Conservation (phyloP, 2,797 vertebrate genomes). For the Danio kyathit region DNA sequence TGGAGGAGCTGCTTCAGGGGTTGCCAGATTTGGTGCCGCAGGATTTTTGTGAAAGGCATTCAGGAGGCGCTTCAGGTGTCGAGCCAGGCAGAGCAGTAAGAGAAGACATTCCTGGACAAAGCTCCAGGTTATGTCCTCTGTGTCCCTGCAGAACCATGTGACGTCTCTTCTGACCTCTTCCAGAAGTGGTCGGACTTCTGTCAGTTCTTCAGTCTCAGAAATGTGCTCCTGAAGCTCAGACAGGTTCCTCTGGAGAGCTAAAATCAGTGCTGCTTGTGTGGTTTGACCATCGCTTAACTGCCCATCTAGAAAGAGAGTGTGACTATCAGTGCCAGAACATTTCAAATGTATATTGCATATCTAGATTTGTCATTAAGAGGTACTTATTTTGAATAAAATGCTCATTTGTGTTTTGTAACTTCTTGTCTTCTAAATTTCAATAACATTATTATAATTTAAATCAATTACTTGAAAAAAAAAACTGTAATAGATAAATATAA, state of each 20-base stretch:
- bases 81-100: constrained; percentile 81
- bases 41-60: constrained; percentile 69
- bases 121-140: constrained; percentile 81
- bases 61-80: constrained; percentile 76
- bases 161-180: constrained; percentile 61
- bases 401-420: too few species aligned
- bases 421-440: too few species aligned
- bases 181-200: constrained; percentile 60
- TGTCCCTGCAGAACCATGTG: constrained; percentile 69
- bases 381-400: too few species aligned
- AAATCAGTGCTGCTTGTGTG: constrained; percentile 75
- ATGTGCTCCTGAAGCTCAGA: constrained; percentile 74
- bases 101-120: constrained; percentile 85
- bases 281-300: constrained; percentile 62
- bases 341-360: too few species aligned
- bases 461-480: too few species aligned
- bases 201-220: constrained; percentile 64
- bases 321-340: neutral
- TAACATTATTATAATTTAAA: too few species aligned
- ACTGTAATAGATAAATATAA: too few species aligned
- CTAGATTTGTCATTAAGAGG: too few species aligned
- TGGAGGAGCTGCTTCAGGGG: constrained; percentile 81
- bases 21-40: constrained; percentile 57
- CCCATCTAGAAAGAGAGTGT: constrained; percentile 65
- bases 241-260: constrained; percentile 78